These are phyloP conservation scores for Ganaspis brasiliensis DNA, from an alignment of 2,888 invertebrate genomes.

Conservation along the genomic window DNA sequence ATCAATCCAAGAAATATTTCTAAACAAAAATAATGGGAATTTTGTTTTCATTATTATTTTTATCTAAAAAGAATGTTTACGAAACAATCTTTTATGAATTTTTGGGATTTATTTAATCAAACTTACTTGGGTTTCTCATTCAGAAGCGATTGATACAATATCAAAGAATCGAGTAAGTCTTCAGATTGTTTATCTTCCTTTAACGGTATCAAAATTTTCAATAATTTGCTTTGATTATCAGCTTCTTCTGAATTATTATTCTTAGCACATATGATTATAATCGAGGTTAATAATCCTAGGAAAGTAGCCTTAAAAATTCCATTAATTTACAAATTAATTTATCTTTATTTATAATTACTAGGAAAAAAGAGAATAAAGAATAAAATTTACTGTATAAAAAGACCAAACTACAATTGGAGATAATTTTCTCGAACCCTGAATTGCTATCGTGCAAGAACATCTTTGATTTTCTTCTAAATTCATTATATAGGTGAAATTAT, in stretches of 20 bases:
- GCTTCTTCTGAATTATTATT: not conserved
- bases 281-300: not conserved
- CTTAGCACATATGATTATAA: constrained; percentile 10
- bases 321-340: too few relatives aligned
- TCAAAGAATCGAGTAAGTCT: not conserved
- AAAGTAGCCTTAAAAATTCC: constrained; percentile 12
- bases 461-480: not conserved
- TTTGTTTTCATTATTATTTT: too few relatives aligned
- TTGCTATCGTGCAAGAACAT: not conserved
- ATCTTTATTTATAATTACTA: not conserved
- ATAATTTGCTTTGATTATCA: not conserved
- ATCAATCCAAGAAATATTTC: constrained; percentile 23
- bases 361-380: not conserved
- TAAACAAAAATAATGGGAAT: too few relatives aligned
- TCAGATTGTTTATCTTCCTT: not conserved
- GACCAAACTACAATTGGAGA: constrained; percentile 33
- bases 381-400: constrained; percentile 40
- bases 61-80: too few relatives aligned
- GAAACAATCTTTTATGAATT: too few relatives aligned
- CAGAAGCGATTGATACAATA: not conserved
- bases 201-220: not conserved
- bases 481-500: not conserved
- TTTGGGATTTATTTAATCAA: not conserved
- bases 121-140: not conserved
- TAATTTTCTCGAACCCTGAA: constrained; percentile 9